Evolutionary conservation across 2,797 vertebrate species (phyloP).

Genomic region (Chaenodraco wilsoni): DNA sequence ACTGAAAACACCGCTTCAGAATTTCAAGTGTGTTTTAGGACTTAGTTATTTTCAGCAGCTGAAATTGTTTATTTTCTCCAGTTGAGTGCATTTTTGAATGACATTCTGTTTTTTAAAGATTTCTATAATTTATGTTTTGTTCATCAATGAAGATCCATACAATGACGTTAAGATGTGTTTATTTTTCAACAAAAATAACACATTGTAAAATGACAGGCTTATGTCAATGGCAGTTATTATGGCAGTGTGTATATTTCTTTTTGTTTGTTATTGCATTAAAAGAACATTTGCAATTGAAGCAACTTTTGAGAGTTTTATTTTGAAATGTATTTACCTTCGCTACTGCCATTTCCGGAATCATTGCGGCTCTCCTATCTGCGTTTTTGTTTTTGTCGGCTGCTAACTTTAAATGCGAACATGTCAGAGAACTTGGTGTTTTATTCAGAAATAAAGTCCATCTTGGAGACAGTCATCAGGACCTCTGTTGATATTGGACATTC

Average conservation of each 20-base stretch:
- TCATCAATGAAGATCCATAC: not conserved
- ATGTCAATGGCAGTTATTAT: slow-evolving; percentile 1
- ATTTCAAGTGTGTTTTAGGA: not conserved
- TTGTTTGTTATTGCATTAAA: slow-evolving; percentile 40
- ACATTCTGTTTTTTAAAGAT: slow-evolving; percentile 1
- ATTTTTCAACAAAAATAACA: slow-evolving; percentile 25
- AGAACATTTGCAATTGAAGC: slow-evolving; percentile 6
- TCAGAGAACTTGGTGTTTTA: slow-evolving; percentile 41
- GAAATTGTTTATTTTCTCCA: not conserved
- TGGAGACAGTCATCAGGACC: slow-evolving; percentile 41
- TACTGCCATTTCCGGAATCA: slow-evolving; percentile 39
- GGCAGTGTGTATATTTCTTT: not conserved
- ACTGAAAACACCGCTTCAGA: not conserved
- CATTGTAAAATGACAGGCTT: not conserved
- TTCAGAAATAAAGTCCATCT: slow-evolving; percentile 47
- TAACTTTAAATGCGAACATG: slow-evolving; percentile 31
- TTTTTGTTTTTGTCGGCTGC: fast-evolving
- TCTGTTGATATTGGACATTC: slow-evolving; percentile 10
- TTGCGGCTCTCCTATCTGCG: not conserved
- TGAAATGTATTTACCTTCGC: slow-evolving; percentile 19
- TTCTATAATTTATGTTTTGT: slow-evolving; percentile 24
- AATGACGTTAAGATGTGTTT: slow-evolving; percentile 9
- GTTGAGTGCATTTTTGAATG: not conserved
- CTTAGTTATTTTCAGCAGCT: not conserved
- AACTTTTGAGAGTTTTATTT: slow-evolving; percentile 50